phyloP scores from a whole-genome alignment of 2,113 vertebrate genomes.

The Takifugu flavidus region DNA sequence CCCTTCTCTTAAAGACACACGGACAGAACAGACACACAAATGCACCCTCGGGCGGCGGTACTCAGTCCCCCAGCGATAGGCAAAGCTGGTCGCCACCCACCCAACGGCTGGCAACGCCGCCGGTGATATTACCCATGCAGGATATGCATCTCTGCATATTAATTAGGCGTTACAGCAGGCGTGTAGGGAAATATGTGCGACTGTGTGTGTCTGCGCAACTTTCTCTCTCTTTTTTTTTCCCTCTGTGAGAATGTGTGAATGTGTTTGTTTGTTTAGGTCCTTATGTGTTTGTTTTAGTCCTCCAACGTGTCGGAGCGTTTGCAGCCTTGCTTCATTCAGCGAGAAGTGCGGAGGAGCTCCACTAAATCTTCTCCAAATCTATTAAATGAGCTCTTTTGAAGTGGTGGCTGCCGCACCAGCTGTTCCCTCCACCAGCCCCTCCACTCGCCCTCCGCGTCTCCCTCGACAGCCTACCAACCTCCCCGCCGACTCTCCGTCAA shows the following conservation, averaged over 20 bases:
- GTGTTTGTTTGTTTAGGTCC: constrained; percentile 62
- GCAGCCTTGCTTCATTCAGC: constrained; percentile 68
- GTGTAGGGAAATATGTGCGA: constrained; percentile 30
- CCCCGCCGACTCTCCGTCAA: constrained; percentile 61
- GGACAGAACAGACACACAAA: constrained; percentile 40
- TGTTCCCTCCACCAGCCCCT: constrained; percentile 62
- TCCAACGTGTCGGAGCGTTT: constrained; percentile 61
- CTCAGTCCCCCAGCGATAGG: constrained; percentile 66
- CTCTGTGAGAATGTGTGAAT: constrained; percentile 34
- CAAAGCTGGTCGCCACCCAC: constrained; percentile 70
- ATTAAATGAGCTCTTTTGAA: constrained; percentile 66
- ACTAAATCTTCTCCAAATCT: constrained; percentile 62
- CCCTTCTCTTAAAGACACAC: constrained; percentile 24
- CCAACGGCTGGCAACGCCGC: constrained; percentile 59
- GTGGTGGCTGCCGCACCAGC: constrained; percentile 52
- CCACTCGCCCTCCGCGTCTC: constrained; percentile 62
- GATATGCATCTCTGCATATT: constrained; percentile 61
- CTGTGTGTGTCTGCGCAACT: constrained; percentile 9
- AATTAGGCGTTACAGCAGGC: constrained; percentile 56
- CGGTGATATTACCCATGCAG: constrained; percentile 62
- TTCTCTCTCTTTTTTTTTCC: constrained; percentile 6
- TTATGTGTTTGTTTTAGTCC: constrained; percentile 46
- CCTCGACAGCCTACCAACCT: constrained; percentile 65
- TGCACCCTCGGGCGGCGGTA: constrained; percentile 51
- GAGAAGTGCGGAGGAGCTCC: constrained; percentile 66